Percentiles rank a stretch among this genome's conserved stretches.
Evolutionary conservation across 2,797 vertebrate genomes (phyloP).

Genomic region (Centropyge bicolor): DNA sequence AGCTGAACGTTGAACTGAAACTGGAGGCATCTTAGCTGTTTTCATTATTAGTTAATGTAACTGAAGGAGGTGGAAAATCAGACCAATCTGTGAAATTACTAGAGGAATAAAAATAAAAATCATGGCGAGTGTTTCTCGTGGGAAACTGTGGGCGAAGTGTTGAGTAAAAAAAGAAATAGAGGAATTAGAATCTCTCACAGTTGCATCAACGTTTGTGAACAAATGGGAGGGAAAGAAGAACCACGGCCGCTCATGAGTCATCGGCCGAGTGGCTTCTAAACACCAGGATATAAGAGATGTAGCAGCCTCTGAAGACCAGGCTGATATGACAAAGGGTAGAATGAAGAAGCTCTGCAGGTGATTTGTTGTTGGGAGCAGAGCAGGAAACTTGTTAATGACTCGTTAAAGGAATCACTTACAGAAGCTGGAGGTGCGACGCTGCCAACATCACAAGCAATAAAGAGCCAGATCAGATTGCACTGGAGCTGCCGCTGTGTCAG

Average conservation of each 20-base stretch:
- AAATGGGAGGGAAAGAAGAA: conserved; percentile 6
- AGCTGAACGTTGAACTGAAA: too few relatives aligned
- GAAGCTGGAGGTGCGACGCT: neutral
- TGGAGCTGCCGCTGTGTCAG: conserved; percentile 17
- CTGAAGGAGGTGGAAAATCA: neutral
- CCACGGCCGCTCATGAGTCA: conserved; percentile 13
- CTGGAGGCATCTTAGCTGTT: too few relatives aligned
- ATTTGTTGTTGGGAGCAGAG: conserved; percentile 4
- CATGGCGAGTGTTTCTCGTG: neutral
- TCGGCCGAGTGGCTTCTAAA: neutral
- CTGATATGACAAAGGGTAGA: neutral
- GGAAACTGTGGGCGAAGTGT: conserved; percentile 34
- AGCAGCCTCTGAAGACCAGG: conserved; percentile 3
- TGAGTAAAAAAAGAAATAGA: conserved; percentile 2
- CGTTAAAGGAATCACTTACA: conserved; percentile 39
- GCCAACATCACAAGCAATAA: conserved; percentile 23
- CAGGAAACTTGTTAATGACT: conserved; percentile 41
- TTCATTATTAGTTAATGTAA: neutral
- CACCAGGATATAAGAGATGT: neutral
- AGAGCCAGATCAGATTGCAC: conserved; percentile 28
- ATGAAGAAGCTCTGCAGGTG: conserved; percentile 19
- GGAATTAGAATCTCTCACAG: conserved; percentile 35
- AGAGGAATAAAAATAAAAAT: conserved; percentile 25
- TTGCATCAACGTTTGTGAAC: conserved; percentile 23
- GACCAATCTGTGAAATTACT: conserved; percentile 22